phyloP scores from a whole-genome alignment of 2,888 invertebrate species.

The Melipona bicolor region DNA sequence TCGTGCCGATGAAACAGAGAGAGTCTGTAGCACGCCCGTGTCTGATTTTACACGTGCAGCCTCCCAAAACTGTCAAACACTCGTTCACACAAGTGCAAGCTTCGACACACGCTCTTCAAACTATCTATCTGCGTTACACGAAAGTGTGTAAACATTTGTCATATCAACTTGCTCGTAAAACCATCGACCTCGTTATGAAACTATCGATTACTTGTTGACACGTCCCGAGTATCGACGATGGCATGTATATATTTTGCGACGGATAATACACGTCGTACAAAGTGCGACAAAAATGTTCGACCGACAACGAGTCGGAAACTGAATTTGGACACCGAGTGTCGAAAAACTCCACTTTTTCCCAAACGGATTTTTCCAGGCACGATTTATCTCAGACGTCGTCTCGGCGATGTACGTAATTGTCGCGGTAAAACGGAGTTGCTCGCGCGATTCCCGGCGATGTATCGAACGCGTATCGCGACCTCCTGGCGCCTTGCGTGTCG shows the following conservation, averaged over 20 bases:
- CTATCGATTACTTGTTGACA: constrained; percentile 2
- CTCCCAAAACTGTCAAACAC: neutral
- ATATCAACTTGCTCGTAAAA: neutral
- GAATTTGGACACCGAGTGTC: too few species aligned
- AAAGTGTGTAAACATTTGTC: constrained; percentile 8
- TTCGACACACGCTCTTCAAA: neutral
- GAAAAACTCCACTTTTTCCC: too few species aligned
- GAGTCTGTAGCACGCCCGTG: neutral
- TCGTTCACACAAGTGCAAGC: neutral
- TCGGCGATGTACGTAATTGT: too few species aligned
- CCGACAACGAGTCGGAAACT: too few species aligned
- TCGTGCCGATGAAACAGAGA: neutral
- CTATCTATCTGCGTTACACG: neutral
- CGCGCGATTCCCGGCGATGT: constrained; percentile 51
- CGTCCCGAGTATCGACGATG: neutral
- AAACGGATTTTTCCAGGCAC: too few species aligned
- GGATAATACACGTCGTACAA: too few species aligned
- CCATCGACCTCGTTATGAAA: neutral
- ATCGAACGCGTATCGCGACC: constrained; percentile 70
- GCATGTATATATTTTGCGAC: too few species aligned
- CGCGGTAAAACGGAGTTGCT: constrained; percentile 36
- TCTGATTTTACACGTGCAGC: neutral
- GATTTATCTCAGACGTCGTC: neutral
- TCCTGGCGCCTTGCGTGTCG: constrained; percentile 73
- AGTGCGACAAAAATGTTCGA: too few species aligned